A percentile compares a stretch with the other conserved stretches of the same genome.
Conservation (phyloP, 2,888 invertebrate genomes). For the Geotrupes spiniger region DNA sequence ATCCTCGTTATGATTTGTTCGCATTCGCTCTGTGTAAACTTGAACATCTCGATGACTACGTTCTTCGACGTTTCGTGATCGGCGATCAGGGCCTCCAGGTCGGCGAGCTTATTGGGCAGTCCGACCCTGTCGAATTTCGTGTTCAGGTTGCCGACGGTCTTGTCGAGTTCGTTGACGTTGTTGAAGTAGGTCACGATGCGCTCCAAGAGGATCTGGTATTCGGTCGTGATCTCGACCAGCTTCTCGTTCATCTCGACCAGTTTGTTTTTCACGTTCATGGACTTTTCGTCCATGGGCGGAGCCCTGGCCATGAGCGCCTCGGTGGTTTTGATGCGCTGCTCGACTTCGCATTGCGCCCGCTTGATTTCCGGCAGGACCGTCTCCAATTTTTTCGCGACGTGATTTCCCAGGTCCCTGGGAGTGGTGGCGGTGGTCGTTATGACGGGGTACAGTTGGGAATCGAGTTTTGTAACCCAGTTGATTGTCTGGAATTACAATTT, state of each 20-base stretch:
- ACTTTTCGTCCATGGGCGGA: slow-evolving; percentile 50
- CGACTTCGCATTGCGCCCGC: slow-evolving; percentile 64
- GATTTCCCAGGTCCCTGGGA: slow-evolving; percentile 56
- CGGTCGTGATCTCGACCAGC: slow-evolving; percentile 64
- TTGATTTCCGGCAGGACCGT: slow-evolving; percentile 60
- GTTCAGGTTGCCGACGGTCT: slow-evolving; percentile 59
- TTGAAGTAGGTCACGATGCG: slow-evolving; percentile 68
- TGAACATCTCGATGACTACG: slow-evolving; percentile 64
- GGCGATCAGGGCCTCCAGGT: slow-evolving; percentile 56
- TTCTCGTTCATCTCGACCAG: slow-evolving; percentile 65
- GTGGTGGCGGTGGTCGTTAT: slow-evolving; percentile 62
- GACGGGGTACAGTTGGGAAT: slow-evolving; percentile 72
- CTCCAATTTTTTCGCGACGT: slow-evolving; percentile 58
- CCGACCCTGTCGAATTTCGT: slow-evolving; percentile 44
- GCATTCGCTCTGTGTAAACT: slow-evolving; percentile 64
- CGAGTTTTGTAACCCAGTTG: slow-evolving; percentile 65
- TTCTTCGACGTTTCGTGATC: slow-evolving; percentile 66
- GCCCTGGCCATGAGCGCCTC: slow-evolving; percentile 64
- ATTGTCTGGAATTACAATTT: slow-evolving; percentile 54
- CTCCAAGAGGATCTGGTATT: slow-evolving; percentile 69
- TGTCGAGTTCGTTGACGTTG: slow-evolving; percentile 62
- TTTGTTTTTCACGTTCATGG: slow-evolving; percentile 63
- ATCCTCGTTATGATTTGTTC: slow-evolving; percentile 67
- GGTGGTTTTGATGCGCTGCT: slow-evolving; percentile 64
- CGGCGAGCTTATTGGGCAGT: slow-evolving; percentile 50